Conservation (phyloP, 2,113 vertebrate genomes). For the Procavia capensis region DNA sequence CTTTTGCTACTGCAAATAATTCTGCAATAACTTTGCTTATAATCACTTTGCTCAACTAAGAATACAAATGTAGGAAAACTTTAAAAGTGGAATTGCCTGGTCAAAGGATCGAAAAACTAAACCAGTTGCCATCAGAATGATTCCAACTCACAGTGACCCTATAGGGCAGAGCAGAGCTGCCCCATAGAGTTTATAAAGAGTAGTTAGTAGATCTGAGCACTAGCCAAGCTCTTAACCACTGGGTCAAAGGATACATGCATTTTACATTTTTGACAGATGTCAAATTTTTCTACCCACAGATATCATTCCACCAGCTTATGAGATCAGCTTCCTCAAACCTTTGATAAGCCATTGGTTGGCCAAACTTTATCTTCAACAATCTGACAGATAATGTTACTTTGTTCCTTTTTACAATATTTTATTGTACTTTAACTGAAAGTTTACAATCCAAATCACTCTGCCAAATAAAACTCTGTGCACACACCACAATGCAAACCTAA, state of each 20-base stretch:
- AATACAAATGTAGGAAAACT: slow-evolving; percentile 33
- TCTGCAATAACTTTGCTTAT: neutral
- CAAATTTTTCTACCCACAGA: neutral
- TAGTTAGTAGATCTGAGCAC: too few relatives aligned
- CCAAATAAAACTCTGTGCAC: too few relatives aligned
- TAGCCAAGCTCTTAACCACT: too few relatives aligned
- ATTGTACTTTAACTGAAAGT: too few relatives aligned
- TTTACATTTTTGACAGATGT: neutral
- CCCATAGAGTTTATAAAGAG: too few relatives aligned
- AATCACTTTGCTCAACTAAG: neutral
- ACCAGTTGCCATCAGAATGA: too few relatives aligned
- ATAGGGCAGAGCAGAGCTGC: too few relatives aligned
- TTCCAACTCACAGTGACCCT: too few relatives aligned
- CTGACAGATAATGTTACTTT: neutral
- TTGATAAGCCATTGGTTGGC: neutral
- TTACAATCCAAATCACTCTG: too few relatives aligned
- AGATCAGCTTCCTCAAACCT: neutral
- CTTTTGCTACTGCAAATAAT: neutral
- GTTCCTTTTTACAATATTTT: too few relatives aligned
- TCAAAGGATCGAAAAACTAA: neutral
- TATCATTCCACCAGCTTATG: neutral
- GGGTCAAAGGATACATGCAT: neutral
- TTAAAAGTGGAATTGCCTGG: neutral
- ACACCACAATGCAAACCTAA: too few relatives aligned
- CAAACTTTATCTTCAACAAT: slow-evolving; percentile 7